Evolutionary conservation across 2,888 invertebrate species (phyloP), one percentile per base, ranked within the genome.

Genomic region (Spodoptera littoralis): DNA sequence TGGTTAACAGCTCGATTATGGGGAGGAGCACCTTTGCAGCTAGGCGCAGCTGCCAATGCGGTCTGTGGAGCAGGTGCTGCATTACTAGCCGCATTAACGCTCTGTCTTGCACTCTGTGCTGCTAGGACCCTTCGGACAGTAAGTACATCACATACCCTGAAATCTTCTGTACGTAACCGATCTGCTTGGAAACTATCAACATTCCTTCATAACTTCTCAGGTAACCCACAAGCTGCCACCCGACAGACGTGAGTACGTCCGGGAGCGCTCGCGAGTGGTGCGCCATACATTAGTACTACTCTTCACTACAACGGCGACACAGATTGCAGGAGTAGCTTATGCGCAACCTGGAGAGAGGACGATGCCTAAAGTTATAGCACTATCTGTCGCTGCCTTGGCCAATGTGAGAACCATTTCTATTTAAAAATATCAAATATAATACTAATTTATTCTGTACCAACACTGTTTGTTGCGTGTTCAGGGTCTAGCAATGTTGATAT

Each of bases 41-140:
- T 86, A 85, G 96, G 92, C 75, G 79, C 91, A 22, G 95, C 91
- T 2, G 93, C 96, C 58, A 96, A 96, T 81, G 94, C 95, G 70
- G 96, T 97, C 77, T 97, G 96, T 84, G 94, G 96, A 36, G 96
- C 95, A 55, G 97, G 97, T 62, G 96, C 96, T 75, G 95, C 95
- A 41, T 95, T 97, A 63, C 96, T 97, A 81, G 93, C 96, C 45
- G 86, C 96, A 43, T 95, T 97, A 52, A 97, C 97, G 83, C 90
- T 96, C 48, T 95, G 97, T 56, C 94, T 97, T 58, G 96, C 97
- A 71, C 91, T 96, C 77, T 96, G 96, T 79, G 96, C 97, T 30
- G 95, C 96, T 65, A 93, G 95, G 75, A 95, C 96, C 65, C 88
- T 97, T 74, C 90, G 95, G 9, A 43, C 54, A 27, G 54, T 58